These are phyloP conservation scores for Proterorhinus semilunaris DNA, from an alignment of 2,113 vertebrate genomes.

Conservation along the genomic window DNA sequence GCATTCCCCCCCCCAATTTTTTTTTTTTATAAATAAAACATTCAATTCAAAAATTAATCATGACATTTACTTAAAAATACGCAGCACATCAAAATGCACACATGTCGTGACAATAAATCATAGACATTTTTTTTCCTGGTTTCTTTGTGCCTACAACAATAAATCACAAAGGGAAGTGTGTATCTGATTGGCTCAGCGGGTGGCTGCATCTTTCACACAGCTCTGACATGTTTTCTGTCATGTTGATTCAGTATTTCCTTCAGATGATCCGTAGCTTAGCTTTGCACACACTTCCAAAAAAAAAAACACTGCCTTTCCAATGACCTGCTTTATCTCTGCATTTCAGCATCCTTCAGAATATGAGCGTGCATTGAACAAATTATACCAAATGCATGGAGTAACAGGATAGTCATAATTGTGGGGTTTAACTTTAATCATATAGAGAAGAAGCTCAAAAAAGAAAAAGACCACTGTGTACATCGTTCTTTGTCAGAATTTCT, in stretches of 20 bases:
- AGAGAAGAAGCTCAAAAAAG: neutral
- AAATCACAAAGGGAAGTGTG: conserved; percentile 19
- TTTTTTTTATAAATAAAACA: too few species aligned
- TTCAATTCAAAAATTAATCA: too few species aligned
- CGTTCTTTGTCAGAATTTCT: neutral
- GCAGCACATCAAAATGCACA: neutral
- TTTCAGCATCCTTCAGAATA: neutral
- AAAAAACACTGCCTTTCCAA: neutral
- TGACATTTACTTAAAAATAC: neutral
- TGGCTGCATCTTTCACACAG: conserved; percentile 23
- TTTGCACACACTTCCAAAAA: conserved; percentile 1
- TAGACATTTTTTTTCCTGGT: neutral
- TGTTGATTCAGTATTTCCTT: conserved; percentile 39
- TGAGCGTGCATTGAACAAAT: neutral
- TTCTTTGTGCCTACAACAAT: conserved; percentile 14
- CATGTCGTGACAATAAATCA: neutral
- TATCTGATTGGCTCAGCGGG: conserved; percentile 35
- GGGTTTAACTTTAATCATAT: neutral
- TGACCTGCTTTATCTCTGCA: conserved; percentile 2
- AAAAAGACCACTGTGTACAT: too few species aligned
- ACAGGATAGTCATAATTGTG: too few species aligned
- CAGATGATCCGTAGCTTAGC: conserved; percentile 1
- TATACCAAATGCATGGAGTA: too few species aligned
- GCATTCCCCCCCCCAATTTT: too few species aligned
- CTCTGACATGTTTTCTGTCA: conserved; percentile 27